Percentiles rank a stretch among this genome's conserved stretches.
phyloP scores from a whole-genome alignment of 1,140 invertebrate genomes.

The Panagrolaimus sp. region DNA sequence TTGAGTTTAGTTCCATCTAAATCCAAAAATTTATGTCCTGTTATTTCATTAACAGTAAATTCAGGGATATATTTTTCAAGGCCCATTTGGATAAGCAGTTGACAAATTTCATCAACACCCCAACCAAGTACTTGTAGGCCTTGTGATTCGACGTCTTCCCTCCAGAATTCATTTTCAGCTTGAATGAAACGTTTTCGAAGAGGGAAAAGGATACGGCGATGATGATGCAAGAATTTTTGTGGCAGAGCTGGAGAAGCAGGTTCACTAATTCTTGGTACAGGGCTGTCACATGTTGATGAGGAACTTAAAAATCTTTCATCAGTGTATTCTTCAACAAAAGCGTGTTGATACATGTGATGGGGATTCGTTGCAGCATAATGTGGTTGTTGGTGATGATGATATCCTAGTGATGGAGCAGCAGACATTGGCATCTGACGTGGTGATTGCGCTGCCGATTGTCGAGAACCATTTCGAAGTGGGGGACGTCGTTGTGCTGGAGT shows the following conservation, averaged over 20 bases:
- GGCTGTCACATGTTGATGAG: conserved; percentile 31
- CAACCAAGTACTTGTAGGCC: conserved; percentile 51
- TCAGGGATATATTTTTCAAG: conserved; percentile 58
- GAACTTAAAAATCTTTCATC: conserved; percentile 19
- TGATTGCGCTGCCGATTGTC: not conserved
- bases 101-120: conserved; percentile 54
- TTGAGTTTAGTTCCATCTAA: conserved; percentile 54
- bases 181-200: conserved; percentile 43
- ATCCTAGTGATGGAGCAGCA: not conserved
- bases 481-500: not conserved
- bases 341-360: not conserved
- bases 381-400: not conserved
- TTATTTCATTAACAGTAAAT: conserved; percentile 56
- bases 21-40: conserved; percentile 55
- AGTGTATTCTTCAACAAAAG: conserved; percentile 17
- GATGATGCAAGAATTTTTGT: conserved; percentile 50
- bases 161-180: conserved; percentile 56
- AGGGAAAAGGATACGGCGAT: conserved; percentile 50
- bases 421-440: not conserved
- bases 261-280: conserved; percentile 29
- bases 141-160: conserved; percentile 50
- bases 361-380: too few relatives aligned
- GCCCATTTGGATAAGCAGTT: conserved; percentile 54
- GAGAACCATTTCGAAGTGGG: not conserved
- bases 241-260: conserved; percentile 51